Base-by-base conservation (phyloP, 2,888 invertebrate species). In the Apotomis turbidana region DNA sequence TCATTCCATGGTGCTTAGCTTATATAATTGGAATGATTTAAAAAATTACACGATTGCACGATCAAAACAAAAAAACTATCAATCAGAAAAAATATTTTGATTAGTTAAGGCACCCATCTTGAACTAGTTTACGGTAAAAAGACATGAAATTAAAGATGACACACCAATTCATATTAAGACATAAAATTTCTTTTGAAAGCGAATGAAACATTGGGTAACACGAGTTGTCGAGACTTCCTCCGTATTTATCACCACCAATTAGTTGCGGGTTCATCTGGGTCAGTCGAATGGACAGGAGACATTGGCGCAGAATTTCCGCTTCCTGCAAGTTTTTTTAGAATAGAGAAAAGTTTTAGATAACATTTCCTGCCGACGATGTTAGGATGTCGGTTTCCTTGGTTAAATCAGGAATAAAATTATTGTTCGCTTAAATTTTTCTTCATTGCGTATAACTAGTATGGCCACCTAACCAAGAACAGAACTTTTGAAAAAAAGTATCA, bases 231-330 rank as follows among this genome's bases (percentile, higher is more conserved):
- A 82, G 81, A 84, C 80, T 79, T 84, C 80, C 80, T 81, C 69
- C 76, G 75, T 83, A 88, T 88, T 88, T 85, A 87, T 90, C 85
- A 84, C 85, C 80, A 83, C 85, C 85, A 90, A 91, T 90, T 90
- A 89, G 85, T 71, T 68, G 74, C 71, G 69, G 78, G 87, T 90
- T 92, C 91, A 91, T 90, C 81, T 85, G 89, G 79, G 72, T 68
- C 63, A 68, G 54, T 62, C 58, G 36, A 27, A 57, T 52, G 59
- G 72, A 72, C 72, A 68, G 52, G 72, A 68, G 71, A 72, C 62
- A 62, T 12, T 44, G 58, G 68, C 54, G 46, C 68, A 59, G 68
- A 58, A 68, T 72, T 68, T 72, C 72, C 72, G 63, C 54, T 72
- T 68, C 72, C 72, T 68, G 38, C 4, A 36, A 54, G 46, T 57